Evolutionary conservation across 2,888 invertebrate species (phyloP).

Genomic region (Tipula lateralis): DNA sequence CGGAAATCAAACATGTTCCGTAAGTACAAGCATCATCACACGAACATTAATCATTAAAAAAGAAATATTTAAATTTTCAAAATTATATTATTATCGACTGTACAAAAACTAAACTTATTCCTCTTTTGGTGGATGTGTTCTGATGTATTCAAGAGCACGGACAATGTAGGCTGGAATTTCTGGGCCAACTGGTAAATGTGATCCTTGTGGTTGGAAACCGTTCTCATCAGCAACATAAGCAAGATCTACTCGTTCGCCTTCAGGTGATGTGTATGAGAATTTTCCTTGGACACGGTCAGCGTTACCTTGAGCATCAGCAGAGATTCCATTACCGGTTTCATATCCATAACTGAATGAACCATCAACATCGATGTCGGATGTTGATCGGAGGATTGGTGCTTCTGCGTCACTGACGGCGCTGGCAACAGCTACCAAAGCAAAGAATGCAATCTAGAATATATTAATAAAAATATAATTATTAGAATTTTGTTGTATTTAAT

Average conservation of each 20-base stretch:
- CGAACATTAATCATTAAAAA: no score
- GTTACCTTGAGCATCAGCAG: background rate
- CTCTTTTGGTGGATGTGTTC: conserved; percentile 29
- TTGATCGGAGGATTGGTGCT: background rate
- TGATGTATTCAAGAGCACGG: conserved; percentile 30
- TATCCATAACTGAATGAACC: background rate
- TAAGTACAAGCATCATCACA: no score
- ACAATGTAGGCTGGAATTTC: background rate
- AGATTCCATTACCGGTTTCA: conserved; percentile 26
- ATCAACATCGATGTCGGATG: background rate
- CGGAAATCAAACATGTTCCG: no score
- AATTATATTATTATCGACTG: no score
- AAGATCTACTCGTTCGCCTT: background rate
- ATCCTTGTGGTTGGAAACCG: conserved; percentile 25
- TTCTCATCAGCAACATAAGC: background rate
- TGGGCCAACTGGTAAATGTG: background rate
- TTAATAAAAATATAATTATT: background rate
- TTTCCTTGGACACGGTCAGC: background rate
- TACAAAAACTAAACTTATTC: no score
- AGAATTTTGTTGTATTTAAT: background rate
- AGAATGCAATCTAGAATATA: background rate
- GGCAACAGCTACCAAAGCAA: background rate
- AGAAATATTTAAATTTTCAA: no score
- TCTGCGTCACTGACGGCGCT: background rate
- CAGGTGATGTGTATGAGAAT: background rate